These are phyloP conservation scores for Oncopeltus fasciatus DNA, from an alignment of 1,140 invertebrate species.

Conservation along the genomic window DNA sequence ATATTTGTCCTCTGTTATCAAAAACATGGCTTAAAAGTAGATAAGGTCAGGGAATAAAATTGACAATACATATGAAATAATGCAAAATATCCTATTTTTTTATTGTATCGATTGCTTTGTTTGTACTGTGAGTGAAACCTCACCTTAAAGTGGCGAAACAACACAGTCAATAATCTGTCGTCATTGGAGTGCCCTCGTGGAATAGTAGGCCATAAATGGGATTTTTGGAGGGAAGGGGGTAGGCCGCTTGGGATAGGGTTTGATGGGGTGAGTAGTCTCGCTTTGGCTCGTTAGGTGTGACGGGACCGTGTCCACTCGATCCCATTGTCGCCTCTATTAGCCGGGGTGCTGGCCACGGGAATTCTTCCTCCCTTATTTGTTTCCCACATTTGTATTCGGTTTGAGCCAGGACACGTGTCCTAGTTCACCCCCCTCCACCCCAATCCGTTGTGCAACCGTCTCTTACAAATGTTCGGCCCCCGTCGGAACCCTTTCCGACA, in stretches of 20 bases:
- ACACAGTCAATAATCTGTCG: no score
- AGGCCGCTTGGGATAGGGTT: no score
- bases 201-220: no score
- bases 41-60: no score
- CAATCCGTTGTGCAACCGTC: background rate
- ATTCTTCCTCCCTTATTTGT: background rate
- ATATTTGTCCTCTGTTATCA: no score
- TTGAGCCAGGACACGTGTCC: background rate
- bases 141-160: no score
- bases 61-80: no score
- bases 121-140: no score
- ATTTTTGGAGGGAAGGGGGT: background rate
- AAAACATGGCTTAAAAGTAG: no score
- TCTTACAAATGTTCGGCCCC: background rate
- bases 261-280: background rate
- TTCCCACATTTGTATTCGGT: conserved; percentile 5
- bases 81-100: no score
- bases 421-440: background rate
- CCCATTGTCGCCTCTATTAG: background rate
- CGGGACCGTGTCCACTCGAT: background rate
- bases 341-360: background rate
- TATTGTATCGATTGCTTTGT: no score
- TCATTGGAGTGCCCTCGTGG: no score
- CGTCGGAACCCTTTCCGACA: background rate
- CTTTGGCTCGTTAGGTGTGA: conserved; percentile 1